Evolutionary conservation across 2,113 vertebrate species (phyloP).

Genomic region (Gymnocephalus cernua): DNA sequence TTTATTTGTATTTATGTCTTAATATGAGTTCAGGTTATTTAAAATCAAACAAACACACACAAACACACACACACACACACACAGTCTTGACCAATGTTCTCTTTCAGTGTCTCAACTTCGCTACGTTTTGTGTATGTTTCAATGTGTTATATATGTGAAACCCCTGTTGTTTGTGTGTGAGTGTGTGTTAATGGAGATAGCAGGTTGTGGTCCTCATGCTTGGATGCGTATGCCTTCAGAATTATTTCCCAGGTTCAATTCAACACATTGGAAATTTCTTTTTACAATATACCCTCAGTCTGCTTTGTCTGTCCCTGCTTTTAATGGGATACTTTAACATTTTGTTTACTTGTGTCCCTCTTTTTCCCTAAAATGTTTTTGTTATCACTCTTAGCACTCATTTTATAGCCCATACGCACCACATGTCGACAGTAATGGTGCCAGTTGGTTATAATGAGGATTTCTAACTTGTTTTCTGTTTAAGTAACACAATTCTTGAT

Average conservation of each 20-base stretch:
- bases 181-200: conserved; percentile 45
- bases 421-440: not conserved
- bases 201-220: conserved; percentile 52
- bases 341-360: not conserved
- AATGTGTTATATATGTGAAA: conserved; percentile 23
- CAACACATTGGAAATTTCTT: conserved; percentile 12
- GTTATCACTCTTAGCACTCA: not conserved
- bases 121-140: conserved; percentile 39
- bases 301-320: conserved; percentile 17
- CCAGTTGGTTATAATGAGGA: not conserved
- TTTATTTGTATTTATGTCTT: conserved; percentile 6
- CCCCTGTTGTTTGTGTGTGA: conserved; percentile 19
- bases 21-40: not conserved
- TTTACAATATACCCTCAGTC: not conserved
- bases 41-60: not conserved
- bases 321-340: conserved; percentile 39
- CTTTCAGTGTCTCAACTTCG: conserved; percentile 18
- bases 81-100: conserved; percentile 2
- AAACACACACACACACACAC: conserved; percentile 3
- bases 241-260: conserved; percentile 29
- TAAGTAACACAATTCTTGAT: conserved; percentile 13
- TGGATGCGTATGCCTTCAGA: not conserved
- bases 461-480: conserved; percentile 25
- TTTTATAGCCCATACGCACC: not conserved
- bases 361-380: not conserved